Conservation (phyloP, 2,113 vertebrate genomes). For the Bufo gargarizans region DNA sequence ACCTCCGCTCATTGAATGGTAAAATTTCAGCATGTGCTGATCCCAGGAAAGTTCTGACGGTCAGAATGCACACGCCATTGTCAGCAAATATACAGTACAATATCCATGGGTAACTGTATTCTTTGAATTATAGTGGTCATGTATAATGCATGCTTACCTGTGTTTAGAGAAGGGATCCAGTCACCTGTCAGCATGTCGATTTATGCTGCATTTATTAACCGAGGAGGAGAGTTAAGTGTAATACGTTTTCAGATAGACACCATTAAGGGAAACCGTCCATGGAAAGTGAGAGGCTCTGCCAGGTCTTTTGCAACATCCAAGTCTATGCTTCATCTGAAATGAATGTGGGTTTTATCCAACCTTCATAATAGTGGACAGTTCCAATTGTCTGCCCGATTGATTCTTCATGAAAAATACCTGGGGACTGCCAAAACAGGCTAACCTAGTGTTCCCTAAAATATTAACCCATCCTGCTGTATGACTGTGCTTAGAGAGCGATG, state of each 20-base stretch:
- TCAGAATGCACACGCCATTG: too few relatives aligned
- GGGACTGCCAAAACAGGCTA: not conserved
- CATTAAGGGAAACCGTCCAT: conserved; percentile 16
- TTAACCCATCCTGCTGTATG: not conserved
- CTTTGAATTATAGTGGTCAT: too few relatives aligned
- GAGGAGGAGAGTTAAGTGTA: not conserved
- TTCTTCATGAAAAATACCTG: conserved; percentile 27
- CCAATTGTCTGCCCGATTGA: conserved; percentile 13
- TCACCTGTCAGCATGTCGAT: not conserved
- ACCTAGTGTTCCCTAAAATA: not conserved
- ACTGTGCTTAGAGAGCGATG: not conserved
- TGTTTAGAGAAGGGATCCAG: too few relatives aligned
- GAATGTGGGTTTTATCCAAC: conserved; percentile 8
- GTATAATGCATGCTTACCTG: not conserved
- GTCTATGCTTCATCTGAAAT: conserved; percentile 40
- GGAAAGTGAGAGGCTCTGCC: conserved; percentile 21
- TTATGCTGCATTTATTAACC: not conserved
- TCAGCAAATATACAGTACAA: too few relatives aligned
- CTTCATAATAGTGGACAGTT: conserved; percentile 21
- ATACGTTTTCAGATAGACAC: conserved; percentile 2
- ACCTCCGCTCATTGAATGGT: too few relatives aligned
- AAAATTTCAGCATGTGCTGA: too few relatives aligned
- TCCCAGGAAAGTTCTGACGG: too few relatives aligned
- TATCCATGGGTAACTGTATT: too few relatives aligned
- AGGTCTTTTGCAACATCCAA: conserved; percentile 7